These are phyloP conservation scores for Nemurella pictetii DNA, from an alignment of 2,888 invertebrate species.

Conservation along the genomic window DNA sequence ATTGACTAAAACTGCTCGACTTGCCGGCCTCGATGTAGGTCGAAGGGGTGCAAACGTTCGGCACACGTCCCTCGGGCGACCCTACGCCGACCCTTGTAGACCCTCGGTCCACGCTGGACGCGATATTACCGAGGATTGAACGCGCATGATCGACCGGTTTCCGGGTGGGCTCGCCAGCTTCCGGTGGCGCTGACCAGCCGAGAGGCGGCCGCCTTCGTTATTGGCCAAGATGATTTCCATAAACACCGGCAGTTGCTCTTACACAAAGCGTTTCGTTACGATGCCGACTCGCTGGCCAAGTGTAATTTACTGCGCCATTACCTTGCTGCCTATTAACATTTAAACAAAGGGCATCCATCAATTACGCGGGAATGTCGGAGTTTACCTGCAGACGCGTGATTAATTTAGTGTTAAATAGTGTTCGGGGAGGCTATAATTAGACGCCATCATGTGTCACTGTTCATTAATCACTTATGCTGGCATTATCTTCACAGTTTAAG, in stretches of 20 bases:
- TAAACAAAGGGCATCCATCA: not conserved
- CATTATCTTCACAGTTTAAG: too few species aligned
- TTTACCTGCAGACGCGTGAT: not conserved
- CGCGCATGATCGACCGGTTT: not conserved
- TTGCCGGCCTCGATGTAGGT: too few species aligned
- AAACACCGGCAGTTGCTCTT: not conserved
- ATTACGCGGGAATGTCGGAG: not conserved
- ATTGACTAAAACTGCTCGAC: too few species aligned
- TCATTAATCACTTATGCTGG: not conserved
- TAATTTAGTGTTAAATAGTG: not conserved
- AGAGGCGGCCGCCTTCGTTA: not conserved
- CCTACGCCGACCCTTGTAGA: not conserved
- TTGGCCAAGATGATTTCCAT: not conserved
- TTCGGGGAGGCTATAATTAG: too few species aligned
- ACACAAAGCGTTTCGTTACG: not conserved
- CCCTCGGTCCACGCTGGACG: not conserved
- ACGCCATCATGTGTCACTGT: not conserved
- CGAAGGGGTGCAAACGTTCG: too few species aligned
- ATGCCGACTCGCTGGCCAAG: not conserved
- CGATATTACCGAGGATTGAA: not conserved
- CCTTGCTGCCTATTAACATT: not conserved
- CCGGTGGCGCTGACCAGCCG: not conserved
- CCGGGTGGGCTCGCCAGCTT: too few species aligned
- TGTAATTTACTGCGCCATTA: not conserved
- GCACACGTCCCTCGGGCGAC: too few species aligned